Evolutionary conservation across 2,888 invertebrate genomes (phyloP), one percentile per base, ranked within the genome.

Genomic region (Parnassius apollo): DNA sequence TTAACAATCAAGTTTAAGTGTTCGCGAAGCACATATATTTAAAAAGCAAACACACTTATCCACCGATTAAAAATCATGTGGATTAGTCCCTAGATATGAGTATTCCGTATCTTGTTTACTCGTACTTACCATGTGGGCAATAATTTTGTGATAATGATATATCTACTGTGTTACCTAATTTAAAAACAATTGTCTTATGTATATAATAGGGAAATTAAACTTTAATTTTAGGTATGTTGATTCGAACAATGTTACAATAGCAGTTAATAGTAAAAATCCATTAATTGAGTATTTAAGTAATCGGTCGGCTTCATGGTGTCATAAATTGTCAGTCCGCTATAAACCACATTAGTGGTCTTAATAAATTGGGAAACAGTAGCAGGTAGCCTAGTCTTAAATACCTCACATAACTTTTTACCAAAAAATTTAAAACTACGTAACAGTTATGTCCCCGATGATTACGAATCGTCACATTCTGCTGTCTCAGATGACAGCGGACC

Each of bases 281-380:
- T 83, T 81, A 79, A 83, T 78, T 79, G 75, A 80, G 80, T 78
- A 77, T 84, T 83, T 80, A 84, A 89, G 90, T 86, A 87, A 87
- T 88, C 84, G 84, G 80, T 72, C 74, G 73, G 69, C 68, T 65
- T 62, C 70, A 73, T 71, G 68, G 71, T 75, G 71, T 74, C 77
- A 85, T 88, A 90, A 88, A 89, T 85, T 81, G 69, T 77, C 69
- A 73, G 72, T 68, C 76, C 73, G 80, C 79, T 79, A 86, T 88
- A 88, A 88, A 86, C 75, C 74, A 84, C 82, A 80, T 85, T 87
- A 87, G 88, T 85, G 77, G 75, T 71, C 70, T 79, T 87, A 91
- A 90, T 91, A 88, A 89, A 91, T 90, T 89, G 86, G 85, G 81
- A 77, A 77, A 78, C 79, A 70, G 83, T 82, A 82, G 82, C 90